Base-by-base conservation (phyloP, 2,113 vertebrate species). In the Passer montanus region DNA sequence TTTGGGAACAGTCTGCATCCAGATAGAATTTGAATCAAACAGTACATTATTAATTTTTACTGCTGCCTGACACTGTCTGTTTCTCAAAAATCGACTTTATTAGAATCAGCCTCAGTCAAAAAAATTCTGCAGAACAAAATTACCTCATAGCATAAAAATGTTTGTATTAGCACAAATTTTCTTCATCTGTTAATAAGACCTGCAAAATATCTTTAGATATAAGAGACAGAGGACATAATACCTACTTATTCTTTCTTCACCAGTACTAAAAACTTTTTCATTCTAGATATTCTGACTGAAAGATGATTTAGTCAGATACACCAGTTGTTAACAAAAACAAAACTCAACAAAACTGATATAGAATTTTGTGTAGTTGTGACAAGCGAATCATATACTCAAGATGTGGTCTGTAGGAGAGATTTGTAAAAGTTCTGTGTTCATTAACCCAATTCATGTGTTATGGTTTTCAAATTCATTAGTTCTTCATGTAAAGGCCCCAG, bases 81-180 rank as follows among this genome's bases (percentile, higher is more conserved):
- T 97, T 95, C 74, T 95, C 53, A 96, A 96, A 91, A 79, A 75
- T 72, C 74, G 91, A 22, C 41, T 91, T 95, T 88, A 96, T 97
- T 97, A 94, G 60, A 96, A 90, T 94, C 79, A 94, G 52, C 33
- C 95, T 90, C 63, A 91, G 77, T 96, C 75, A 75, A 84, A 97
- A 84, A 74, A 96, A 95, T 90, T 63, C 47, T 95, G 14, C 63
- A 60, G 68, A 89, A 78, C 24, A 86, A 55, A 93, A 77, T 21
- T 77, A 95, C 41, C 64, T 96, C 96, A 97, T n/a, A 79, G 43
- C 19, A 89, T 58, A 87, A 94, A 76, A 89, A 96, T 90, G 56
- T 75, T 86, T 90, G 15, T 37, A 69, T 85, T 84, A 72, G 22
- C 24, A 89, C 35, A 6, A 85, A 44, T 73, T 74, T 91, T 87